Conservation (phyloP, 2,113 vertebrate genomes). For the Eleginops maclovinus region DNA sequence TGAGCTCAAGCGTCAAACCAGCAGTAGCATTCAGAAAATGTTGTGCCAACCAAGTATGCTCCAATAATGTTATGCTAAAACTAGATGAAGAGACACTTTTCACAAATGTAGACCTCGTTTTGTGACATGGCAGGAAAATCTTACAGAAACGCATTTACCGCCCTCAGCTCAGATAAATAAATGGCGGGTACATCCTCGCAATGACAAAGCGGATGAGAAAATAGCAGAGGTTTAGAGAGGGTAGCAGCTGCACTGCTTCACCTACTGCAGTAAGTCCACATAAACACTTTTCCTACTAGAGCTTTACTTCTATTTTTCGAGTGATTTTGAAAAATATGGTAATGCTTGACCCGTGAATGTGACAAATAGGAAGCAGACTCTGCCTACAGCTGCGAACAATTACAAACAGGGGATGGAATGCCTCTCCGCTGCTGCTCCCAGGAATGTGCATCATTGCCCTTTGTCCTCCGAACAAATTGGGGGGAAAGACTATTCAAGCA, state of each 20-base stretch:
- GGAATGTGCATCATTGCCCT: constrained; percentile 76
- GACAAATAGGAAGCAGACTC: constrained; percentile 77
- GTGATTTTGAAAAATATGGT: constrained; percentile 67
- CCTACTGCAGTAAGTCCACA: constrained; percentile 47
- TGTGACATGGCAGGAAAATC: constrained; percentile 24
- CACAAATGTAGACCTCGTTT: constrained; percentile 44
- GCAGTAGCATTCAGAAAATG: constrained; percentile 18
- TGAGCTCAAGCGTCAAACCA: constrained; percentile 40
- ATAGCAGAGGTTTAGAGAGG: constrained; percentile 1
- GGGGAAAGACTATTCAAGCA: constrained; percentile 44
- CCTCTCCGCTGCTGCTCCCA: constrained; percentile 60
- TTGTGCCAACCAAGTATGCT: constrained; percentile 13
- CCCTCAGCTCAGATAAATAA: constrained; percentile 44
- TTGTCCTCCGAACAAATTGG: constrained; percentile 74
- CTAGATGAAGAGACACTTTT: constrained; percentile 31
- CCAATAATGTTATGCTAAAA: constrained; percentile 5
- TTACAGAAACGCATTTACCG: constrained; percentile 46
- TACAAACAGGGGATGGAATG: constrained; percentile 79
- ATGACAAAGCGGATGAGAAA: constrained; percentile 38
- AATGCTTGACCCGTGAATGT: constrained; percentile 74
- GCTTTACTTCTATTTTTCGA: constrained; percentile 53
- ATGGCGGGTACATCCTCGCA: constrained; percentile 27
- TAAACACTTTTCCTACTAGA: constrained; percentile 42
- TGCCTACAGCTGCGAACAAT: constrained; percentile 76
- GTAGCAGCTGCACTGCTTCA: constrained; percentile 53